phyloP scores from a whole-genome alignment of 2,888 invertebrate species.

The Stratiomys singularior region DNA sequence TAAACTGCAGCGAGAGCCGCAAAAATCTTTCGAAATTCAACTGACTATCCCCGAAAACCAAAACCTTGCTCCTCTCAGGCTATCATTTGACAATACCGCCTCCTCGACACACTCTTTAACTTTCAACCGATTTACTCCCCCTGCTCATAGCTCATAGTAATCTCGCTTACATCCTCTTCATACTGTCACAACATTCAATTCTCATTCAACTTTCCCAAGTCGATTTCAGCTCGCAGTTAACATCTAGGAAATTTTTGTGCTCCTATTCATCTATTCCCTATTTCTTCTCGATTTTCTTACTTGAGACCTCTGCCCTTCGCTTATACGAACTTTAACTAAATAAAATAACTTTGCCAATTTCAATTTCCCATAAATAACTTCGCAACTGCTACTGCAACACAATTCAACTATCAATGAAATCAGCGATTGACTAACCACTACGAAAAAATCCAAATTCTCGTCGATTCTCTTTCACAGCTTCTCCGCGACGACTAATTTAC shows the following conservation, averaged over 20 bases:
- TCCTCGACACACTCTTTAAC: neutral
- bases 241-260: neutral
- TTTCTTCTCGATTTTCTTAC: too few relatives aligned
- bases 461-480: neutral
- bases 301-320: too few relatives aligned
- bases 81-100: conserved; percentile 21
- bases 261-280: neutral
- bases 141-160: neutral
- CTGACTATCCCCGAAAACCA: conserved; percentile 22
- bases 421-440: too few relatives aligned
- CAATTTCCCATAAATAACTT: too few relatives aligned
- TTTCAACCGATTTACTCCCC: neutral
- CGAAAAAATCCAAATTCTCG: neutral
- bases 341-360: too few relatives aligned
- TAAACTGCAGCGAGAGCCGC: conserved; percentile 5
- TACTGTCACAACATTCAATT: neutral
- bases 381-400: too few relatives aligned
- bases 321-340: too few relatives aligned
- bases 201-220: neutral
- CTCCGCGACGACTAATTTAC: neutral
- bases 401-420: too few relatives aligned
- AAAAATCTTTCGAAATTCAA: conserved; percentile 28
- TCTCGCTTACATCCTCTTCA: neutral
- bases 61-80: conserved; percentile 5
- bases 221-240: conserved; percentile 17